These are phyloP conservation scores for human (Homo sapiens) DNA, from an alignment of 2,113 vertebrate species.

Conservation along the genomic window GRCh38 chr7:108953001-108953500, in stretches of 20 bases:
- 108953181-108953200: background rate
- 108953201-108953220: background rate
- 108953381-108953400: background rate
- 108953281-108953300: background rate
- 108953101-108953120: background rate
- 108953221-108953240: background rate
- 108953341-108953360: background rate
- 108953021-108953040: background rate
- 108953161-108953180: background rate
- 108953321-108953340: background rate
- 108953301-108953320: background rate
- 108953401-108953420: background rate
- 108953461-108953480: background rate
- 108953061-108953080: background rate
- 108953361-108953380: background rate
- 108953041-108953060: background rate
- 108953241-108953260: background rate
- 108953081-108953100: background rate
- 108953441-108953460: background rate
- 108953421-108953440: background rate
- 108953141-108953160: background rate
- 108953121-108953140: background rate
- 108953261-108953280: background rate
- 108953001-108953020: background rate
- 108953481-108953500: slow-evolving; percentile 6